A percentile compares a stretch with the other conserved stretches of the same genome.
Conservation (phyloP, 2,888 invertebrate species). For the Archips xylosteana region DNA sequence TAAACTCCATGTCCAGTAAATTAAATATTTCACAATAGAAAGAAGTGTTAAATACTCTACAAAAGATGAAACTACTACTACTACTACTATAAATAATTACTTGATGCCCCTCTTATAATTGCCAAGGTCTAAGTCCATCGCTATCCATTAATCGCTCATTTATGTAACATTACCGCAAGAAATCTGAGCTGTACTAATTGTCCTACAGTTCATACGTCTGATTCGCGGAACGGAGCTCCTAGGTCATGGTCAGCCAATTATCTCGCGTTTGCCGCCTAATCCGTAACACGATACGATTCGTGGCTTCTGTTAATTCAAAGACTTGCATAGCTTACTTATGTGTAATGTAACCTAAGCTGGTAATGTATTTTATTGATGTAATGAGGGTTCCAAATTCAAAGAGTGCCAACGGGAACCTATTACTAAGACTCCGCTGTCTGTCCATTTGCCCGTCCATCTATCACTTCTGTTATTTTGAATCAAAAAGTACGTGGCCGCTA, state of each 20-base stretch:
- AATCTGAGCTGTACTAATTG: conserved; percentile 25
- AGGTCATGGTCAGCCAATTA: conserved; percentile 33
- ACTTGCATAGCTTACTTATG: background rate
- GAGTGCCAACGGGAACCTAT: too few species aligned
- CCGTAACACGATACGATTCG: conserved; percentile 28
- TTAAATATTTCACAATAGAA: too few species aligned
- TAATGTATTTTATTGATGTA: background rate
- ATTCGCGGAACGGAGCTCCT: conserved; percentile 20
- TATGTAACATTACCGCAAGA: conserved; percentile 6
- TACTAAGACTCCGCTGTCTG: too few species aligned
- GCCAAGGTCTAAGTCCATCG: background rate
- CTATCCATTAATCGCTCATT: background rate
- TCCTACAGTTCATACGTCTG: background rate
- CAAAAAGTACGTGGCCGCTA: too few species aligned
- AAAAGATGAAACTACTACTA: too few species aligned
- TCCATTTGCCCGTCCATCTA: too few species aligned
- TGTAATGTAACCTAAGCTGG: background rate
- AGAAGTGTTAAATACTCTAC: too few species aligned
- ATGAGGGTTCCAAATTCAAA: too few species aligned
- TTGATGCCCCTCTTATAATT: background rate
- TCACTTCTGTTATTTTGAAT: too few species aligned
- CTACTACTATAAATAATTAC: too few species aligned
- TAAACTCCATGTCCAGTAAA: too few species aligned
- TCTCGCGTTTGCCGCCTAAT: conserved; percentile 22
- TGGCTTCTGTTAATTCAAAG: conserved; percentile 15